Conservation (phyloP, 1,140 invertebrate species). For the Propsilocerus akamusi region DNA sequence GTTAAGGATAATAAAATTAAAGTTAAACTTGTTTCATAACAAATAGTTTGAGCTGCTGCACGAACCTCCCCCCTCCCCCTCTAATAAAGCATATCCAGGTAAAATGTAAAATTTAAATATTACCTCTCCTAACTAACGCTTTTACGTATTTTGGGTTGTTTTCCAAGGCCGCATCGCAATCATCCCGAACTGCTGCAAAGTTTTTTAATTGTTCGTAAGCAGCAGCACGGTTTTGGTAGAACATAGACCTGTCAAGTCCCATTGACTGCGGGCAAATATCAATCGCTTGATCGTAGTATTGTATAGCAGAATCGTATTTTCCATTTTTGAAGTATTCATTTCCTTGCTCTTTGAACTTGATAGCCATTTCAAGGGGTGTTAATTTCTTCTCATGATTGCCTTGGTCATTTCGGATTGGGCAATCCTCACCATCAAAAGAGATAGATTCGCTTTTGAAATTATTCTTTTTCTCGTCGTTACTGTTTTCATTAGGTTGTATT, state of each 20-base stretch:
- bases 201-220: conserved; percentile 85
- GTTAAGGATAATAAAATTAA: no score
- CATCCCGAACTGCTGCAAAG: conserved; percentile 63
- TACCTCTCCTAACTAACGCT: conserved; percentile 62
- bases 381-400: conserved; percentile 19
- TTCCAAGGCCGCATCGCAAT: conserved; percentile 71
- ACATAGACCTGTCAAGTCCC: conserved; percentile 59
- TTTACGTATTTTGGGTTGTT: conserved; percentile 78
- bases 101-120: no score
- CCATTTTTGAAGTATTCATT: conserved; percentile 73
- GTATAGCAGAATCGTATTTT: conserved; percentile 76
- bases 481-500: conserved; percentile 10
- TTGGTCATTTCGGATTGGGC: conserved; percentile 20
- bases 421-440: conserved; percentile 26
- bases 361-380: conserved; percentile 47
- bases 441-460: conserved; percentile 22
- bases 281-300: conserved; percentile 76
- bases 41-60: no score
- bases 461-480: conserved; percentile 14
- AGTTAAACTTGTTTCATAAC: no score
- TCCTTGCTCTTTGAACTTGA: conserved; percentile 65
- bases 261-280: conserved; percentile 58
- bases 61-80: no score
- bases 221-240: conserved; percentile 91
- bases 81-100: no score